Percentiles rank a stretch among this genome's conserved stretches.
Evolutionary conservation across 2,888 invertebrate genomes (phyloP).

Genomic region (Hypomecis punctinalis): DNA sequence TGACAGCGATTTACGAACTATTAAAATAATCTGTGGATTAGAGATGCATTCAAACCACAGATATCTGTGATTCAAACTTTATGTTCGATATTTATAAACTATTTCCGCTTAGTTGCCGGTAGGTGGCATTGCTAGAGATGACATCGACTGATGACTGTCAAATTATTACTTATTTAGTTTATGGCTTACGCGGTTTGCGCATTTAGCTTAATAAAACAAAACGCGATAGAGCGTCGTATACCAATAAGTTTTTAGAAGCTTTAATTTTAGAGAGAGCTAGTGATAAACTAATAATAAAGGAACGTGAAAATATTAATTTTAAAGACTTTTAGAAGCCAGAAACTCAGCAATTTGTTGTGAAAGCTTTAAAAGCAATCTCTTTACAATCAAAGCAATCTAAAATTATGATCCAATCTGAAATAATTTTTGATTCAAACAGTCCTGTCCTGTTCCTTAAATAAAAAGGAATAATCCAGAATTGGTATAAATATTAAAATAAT

Average conservation of each 20-base stretch:
- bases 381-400: neutral
- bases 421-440: neutral
- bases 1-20: neutral
- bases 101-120: constrained; percentile 59
- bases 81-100: constrained; percentile 59
- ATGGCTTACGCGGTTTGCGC: neutral
- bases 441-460: too few species aligned
- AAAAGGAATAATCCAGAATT: too few species aligned
- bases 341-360: neutral
- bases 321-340: neutral
- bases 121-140: constrained; percentile 13
- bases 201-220: neutral
- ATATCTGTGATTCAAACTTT: constrained; percentile 54
- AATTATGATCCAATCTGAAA: neutral
- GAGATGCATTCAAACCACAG: constrained; percentile 50
- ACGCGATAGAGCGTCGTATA: neutral
- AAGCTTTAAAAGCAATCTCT: neutral
- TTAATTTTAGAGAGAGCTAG: too few species aligned
- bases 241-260: too few species aligned
- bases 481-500: too few species aligned
- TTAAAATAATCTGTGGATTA: neutral
- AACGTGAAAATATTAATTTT: too few species aligned
- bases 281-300: too few species aligned
- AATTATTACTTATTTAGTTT: constrained; percentile 13
- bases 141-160: constrained; percentile 12